Conservation (phyloP, 2,888 invertebrate genomes). For the Phrixothrix hirtus region DNA sequence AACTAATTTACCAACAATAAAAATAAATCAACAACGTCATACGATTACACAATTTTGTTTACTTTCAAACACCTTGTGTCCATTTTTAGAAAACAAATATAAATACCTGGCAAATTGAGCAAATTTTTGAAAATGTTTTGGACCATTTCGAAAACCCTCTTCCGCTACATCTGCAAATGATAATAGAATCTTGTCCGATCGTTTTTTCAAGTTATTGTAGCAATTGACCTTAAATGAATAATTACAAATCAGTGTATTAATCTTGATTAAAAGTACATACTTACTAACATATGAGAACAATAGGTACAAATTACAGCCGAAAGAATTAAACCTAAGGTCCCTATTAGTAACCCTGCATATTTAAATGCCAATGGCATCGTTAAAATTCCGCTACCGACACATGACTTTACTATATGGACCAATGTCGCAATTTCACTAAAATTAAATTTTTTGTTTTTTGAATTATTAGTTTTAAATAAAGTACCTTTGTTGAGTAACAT, state of each 20-base stretch:
- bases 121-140: conserved; percentile 67
- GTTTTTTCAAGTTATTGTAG: conserved; percentile 77
- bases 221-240: conserved; percentile 72
- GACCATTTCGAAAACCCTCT: conserved; percentile 77
- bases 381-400: conserved; percentile 93
- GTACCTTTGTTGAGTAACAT: background rate
- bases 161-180: conserved; percentile 87
- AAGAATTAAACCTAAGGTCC: conserved; percentile 79
- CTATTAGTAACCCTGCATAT: conserved; percentile 82
- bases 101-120: conserved; percentile 71
- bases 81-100: too few relatives aligned
- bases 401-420: conserved; percentile 92
- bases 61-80: too few relatives aligned
- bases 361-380: conserved; percentile 92
- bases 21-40: conserved; percentile 35
- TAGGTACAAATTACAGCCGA: conserved; percentile 91
- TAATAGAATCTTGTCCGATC: conserved; percentile 72
- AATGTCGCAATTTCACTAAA: conserved; percentile 85
- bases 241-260: background rate
- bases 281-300: conserved; percentile 88
- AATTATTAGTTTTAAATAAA: background rate
- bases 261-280: conserved; percentile 43
- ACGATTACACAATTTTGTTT: too few relatives aligned
- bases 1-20: too few relatives aligned
- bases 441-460: background rate